Conservation (phyloP, 2,888 invertebrate species). For the Oligia latruncula region DNA sequence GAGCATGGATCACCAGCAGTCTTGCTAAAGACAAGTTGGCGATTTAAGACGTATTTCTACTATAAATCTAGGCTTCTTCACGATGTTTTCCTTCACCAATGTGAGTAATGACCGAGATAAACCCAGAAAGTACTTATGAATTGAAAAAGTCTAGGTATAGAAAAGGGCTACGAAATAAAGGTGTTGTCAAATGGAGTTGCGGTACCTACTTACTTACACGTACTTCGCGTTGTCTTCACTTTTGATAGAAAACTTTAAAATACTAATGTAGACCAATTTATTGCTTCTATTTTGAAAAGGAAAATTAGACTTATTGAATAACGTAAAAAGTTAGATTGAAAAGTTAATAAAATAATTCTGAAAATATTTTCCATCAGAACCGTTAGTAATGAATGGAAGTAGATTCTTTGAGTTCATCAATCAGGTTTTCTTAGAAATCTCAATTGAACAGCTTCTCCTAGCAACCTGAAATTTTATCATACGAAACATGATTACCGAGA, state of each 20-base stretch:
- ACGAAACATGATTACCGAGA: not conserved
- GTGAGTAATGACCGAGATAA: not conserved
- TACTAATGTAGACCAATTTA: not conserved
- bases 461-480: not conserved
- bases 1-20: not conserved
- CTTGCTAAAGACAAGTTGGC: not conserved
- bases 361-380: conserved; percentile 18
- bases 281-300: not conserved
- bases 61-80: not conserved
- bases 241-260: not conserved
- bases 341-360: conserved; percentile 2
- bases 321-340: not conserved
- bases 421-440: not conserved
- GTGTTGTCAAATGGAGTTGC: not conserved
- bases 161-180: not conserved
- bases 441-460: not conserved
- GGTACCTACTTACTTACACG: not conserved
- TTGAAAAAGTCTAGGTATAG: not conserved
- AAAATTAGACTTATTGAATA: not conserved
- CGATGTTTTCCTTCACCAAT: not conserved
- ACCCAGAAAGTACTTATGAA: not conserved
- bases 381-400: conserved; percentile 7
- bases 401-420: conserved; percentile 4
- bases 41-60: not conserved
- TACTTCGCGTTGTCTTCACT: not conserved